A percentile compares a stretch with the other conserved stretches of the same genome.
Conservation (phyloP, 2,797 vertebrate genomes). For the Tapera naevia region DNA sequence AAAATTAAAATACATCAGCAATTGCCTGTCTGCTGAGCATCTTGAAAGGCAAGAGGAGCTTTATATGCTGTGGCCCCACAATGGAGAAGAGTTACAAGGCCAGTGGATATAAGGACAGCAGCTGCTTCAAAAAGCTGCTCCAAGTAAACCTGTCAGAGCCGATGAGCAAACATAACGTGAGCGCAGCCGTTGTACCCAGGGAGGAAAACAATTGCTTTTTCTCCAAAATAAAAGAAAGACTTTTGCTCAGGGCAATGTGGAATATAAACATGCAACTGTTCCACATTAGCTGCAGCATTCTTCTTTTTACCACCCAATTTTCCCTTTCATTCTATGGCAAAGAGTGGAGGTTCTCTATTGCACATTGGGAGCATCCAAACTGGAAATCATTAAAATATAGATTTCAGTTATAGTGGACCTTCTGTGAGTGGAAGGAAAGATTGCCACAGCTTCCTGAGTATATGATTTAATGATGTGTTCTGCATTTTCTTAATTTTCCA, state of each 20-base stretch:
- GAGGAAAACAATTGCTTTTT: conserved; percentile 60
- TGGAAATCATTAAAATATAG: conserved; percentile 77
- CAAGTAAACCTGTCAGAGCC: conserved; percentile 69
- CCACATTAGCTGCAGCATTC: conserved; percentile 72
- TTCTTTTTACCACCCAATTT: conserved; percentile 70
- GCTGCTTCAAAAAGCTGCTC: conserved; percentile 53
- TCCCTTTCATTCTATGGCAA: conserved; percentile 58
- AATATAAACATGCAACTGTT: conserved; percentile 72
- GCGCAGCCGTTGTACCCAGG: conserved; percentile 23
- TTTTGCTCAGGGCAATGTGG: conserved; percentile 71
- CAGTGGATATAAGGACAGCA: conserved; percentile 17
- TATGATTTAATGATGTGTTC: conserved; percentile 75
- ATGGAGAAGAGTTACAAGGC: conserved; percentile 34
- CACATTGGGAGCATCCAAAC: conserved; percentile 57
- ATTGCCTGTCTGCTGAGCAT: neutral
- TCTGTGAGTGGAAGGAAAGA: conserved; percentile 75
- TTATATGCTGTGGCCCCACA: neutral
- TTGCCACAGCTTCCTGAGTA: conserved; percentile 72
- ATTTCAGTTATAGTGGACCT: conserved; percentile 71
- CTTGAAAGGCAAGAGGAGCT: neutral
- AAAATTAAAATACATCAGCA: conserved; percentile 50
- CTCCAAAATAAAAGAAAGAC: conserved; percentile 74
- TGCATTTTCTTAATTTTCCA: conserved; percentile 80
- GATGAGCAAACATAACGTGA: conserved; percentile 66
- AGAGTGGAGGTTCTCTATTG: conserved; percentile 45